phyloP scores from a whole-genome alignment of 1,140 invertebrate species.

The Andrena cerasifolii region DNA sequence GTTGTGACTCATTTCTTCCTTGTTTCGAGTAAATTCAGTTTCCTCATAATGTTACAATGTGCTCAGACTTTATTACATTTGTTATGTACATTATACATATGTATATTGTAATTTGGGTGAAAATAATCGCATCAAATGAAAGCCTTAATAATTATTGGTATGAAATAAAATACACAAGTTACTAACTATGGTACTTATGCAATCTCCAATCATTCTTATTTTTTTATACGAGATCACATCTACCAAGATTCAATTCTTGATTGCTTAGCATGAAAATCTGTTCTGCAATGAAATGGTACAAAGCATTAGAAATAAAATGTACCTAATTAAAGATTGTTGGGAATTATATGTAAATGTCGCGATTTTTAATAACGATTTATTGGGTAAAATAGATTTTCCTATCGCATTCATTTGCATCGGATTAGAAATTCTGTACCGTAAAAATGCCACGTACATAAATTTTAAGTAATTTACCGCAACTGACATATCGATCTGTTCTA shows the following conservation, averaged over 20 bases:
- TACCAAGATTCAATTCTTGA: neutral
- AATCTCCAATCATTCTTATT: neutral
- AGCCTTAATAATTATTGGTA: neutral
- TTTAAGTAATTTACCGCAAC: neutral
- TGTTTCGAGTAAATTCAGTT: neutral
- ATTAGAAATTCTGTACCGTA: constrained; percentile 15
- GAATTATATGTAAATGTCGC: neutral
- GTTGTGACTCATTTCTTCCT: neutral
- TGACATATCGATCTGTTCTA: neutral
- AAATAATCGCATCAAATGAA: constrained; percentile 10
- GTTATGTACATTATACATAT: constrained; percentile 5
- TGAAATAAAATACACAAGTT: constrained; percentile 25
- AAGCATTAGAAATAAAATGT: constrained; percentile 42
- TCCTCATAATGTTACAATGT: constrained; percentile 15
- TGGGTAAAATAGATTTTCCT: constrained; percentile 19
- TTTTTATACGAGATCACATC: neutral
- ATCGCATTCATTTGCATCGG: neutral
- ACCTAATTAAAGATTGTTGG: constrained; percentile 17
- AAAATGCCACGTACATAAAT: constrained; percentile 29
- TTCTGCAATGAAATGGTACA: constrained; percentile 27
- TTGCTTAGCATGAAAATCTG: neutral
- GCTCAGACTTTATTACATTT: constrained; percentile 5
- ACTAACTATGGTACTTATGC: neutral
- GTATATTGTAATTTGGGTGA: neutral
- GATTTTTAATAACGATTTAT: constrained; percentile 20